Conservation (phyloP, 92 coral and sea anemone species). For the Porites evermanni region DNA sequence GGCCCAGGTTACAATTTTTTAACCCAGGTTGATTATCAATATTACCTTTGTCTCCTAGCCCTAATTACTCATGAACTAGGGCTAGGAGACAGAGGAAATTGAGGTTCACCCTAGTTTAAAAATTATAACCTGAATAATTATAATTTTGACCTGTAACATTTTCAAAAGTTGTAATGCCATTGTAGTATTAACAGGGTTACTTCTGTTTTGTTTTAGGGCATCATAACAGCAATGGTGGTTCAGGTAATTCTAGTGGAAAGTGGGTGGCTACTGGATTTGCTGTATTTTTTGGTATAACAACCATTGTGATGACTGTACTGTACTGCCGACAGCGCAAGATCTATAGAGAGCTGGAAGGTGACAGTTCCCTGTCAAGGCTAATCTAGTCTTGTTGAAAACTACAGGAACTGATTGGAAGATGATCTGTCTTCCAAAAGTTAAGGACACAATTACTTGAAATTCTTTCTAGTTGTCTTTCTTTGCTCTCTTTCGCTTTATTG, state of each 20-base stretch:
- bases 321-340: constrained; percentile 90
- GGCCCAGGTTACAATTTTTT: no score
- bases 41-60: no score
- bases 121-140: no score
- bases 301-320: constrained; percentile 75
- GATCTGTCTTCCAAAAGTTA: background rate
- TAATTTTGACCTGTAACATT: background rate
- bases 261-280: constrained; percentile 92
- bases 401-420: background rate
- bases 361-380: constrained; percentile 87
- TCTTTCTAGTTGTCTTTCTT: background rate
- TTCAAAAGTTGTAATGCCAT: background rate
- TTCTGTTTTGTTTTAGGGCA: constrained; percentile 9
- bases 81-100: no score
- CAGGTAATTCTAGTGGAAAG: constrained; percentile 51
- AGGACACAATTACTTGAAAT: background rate
- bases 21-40: no score
- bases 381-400: constrained; percentile 42
- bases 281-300: constrained; percentile 72
- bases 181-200: background rate
- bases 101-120: no score
- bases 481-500: no score
- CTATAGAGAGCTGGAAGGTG: constrained; percentile 94
- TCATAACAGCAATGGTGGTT: background rate
- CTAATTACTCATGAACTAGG: no score